A percentile compares a stretch with the other conserved stretches of the same genome.
Evolutionary conservation across 2,797 vertebrate species (phyloP).

Genomic region (Rhinichthys osculus): DNA sequence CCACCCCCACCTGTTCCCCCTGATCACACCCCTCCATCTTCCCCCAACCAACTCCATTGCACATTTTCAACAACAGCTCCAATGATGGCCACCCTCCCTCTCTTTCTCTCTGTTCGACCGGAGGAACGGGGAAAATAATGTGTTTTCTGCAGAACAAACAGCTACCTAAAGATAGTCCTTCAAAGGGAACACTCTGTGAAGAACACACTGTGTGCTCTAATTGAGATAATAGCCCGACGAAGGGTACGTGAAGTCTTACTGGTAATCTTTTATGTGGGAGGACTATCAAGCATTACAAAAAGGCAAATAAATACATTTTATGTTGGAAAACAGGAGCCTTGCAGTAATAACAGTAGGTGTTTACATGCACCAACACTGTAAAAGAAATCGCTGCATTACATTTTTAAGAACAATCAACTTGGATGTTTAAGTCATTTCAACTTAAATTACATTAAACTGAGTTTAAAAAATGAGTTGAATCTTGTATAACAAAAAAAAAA

Average conservation of each 20-base stretch:
- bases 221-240: constrained; percentile 21
- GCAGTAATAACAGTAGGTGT: background rate
- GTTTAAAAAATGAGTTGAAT: no score
- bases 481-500: no score
- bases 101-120: background rate
- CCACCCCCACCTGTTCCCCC: constrained; percentile 16
- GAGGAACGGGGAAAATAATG: background rate
- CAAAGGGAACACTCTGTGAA: constrained; percentile 44
- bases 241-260: constrained; percentile 12
- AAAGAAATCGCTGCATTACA: no score
- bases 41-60: background rate
- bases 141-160: constrained; percentile 40
- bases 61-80: constrained; percentile 33
- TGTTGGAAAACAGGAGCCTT: constrained; percentile 16
- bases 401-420: no score
- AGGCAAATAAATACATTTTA: background rate
- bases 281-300: background rate
- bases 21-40: background rate
- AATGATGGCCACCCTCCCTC: constrained; percentile 10
- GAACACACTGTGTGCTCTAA: constrained; percentile 2
- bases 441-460: no score
- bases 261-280: constrained; percentile 25
- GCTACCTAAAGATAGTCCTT: constrained; percentile 48
- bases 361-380: background rate
- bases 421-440: no score